Evolutionary conservation across 1,140 invertebrate genomes (phyloP), one percentile per base, ranked within the genome.

Genomic region (Propsilocerus akamusi): DNA sequence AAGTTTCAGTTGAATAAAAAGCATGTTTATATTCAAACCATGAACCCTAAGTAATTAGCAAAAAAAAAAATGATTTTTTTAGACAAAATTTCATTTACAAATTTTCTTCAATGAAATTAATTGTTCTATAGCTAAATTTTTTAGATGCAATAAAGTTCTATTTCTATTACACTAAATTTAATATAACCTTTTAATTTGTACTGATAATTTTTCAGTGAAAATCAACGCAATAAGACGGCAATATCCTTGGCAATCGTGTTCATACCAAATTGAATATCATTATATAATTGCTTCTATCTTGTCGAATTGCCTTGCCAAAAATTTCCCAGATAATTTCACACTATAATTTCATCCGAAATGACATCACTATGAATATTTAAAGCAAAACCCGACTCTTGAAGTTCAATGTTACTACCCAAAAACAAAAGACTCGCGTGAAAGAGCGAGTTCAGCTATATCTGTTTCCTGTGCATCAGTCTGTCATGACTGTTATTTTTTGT

Each of bases 121-220:
- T 41, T 41, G 34, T 41, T 41, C 34, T 41, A 41, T 41, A 41
- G 34, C 34, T 41, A 41, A 41, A 41, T 41, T 41, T 41, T 41
- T 41, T 41, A 41, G 34, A 41, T 41, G 34, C 34, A 41, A 41
- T 41, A 41, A 41, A 41, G 22, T 41, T 41, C 34, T 41, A 41
- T 41, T 41, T 41, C 34, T 41, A 41, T 41, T 41, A 41, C 34
- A 41, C 34, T 41, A 20, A 41, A 41, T 17, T 7, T 5, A 41
- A 20, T 17, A 30, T 3, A 30, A 7, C 2, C 6, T 30, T 41
- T 20, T 20, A 37, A 17, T 37, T 37, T 37, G 3, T 37, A 2
- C 14, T 14, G 8, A 37, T 37, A 37, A 37, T 37, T 41, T 20
- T 37, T 30, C n/a, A 11, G 10, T n/a, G n/a, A 6, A 30, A 30